Evolutionary conservation across 1,140 invertebrate species (phyloP).

Genomic region (Pteromalus puparum): DNA sequence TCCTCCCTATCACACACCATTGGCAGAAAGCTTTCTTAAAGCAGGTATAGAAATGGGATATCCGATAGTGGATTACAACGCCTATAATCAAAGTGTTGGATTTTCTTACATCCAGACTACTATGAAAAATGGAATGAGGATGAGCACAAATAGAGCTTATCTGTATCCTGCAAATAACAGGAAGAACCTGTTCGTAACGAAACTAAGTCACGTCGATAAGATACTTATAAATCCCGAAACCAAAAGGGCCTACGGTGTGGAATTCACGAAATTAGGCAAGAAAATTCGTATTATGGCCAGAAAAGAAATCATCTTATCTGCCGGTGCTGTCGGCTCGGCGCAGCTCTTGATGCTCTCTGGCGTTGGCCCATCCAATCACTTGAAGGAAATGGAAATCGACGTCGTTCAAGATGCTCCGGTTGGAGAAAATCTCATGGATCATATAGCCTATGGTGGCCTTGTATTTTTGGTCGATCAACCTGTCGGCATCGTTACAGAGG

Average conservation of each 20-base stretch:
- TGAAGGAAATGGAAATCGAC: conserved; percentile 78
- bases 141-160: conserved; percentile 85
- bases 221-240: conserved; percentile 84
- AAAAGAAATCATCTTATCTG: conserved; percentile 86
- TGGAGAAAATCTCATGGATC: conserved; percentile 87
- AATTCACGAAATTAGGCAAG: conserved; percentile 76
- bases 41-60: conserved; percentile 81
- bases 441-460: conserved; percentile 82
- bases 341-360: conserved; percentile 89
- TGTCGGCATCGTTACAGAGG: conserved; percentile 53
- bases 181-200: conserved; percentile 81
- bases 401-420: conserved; percentile 83
- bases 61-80: conserved; percentile 84
- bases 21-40: conserved; percentile 82
- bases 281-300: conserved; percentile 77
- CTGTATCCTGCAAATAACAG: conserved; percentile 80
- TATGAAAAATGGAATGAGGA: conserved; percentile 82
- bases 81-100: conserved; percentile 77
- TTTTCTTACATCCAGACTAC: conserved; percentile 81
- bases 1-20: conserved; percentile 76
- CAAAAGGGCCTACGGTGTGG: conserved; percentile 80
- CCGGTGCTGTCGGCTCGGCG: conserved; percentile 84
- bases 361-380: conserved; percentile 85
- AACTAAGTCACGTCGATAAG: conserved; percentile 80
- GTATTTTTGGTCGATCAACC: conserved; percentile 80